A percentile compares a stretch with the other conserved stretches of the same genome.
Conservation (phyloP, 2,113 vertebrate genomes). For the Nothobranchius furzeri region DNA sequence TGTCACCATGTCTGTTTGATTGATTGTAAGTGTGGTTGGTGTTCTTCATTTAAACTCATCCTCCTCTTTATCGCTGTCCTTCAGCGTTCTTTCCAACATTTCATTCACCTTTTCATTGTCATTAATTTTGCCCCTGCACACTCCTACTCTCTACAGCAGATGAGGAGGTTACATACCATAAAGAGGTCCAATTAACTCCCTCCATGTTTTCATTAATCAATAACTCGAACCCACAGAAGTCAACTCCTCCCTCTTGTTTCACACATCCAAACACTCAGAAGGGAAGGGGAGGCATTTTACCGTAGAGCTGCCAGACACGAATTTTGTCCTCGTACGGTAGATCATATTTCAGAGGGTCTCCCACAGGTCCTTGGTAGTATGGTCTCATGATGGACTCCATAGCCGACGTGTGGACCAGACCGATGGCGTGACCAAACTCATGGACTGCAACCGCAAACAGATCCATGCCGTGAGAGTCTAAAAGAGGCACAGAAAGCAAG, state of each 20-base stretch:
- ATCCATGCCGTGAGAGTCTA: constrained; percentile 90
- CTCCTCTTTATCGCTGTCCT: constrained; percentile 8
- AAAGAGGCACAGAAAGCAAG: constrained; percentile 30
- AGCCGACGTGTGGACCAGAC: constrained; percentile 90
- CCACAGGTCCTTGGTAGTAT: constrained; percentile 95
- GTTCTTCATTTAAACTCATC: constrained; percentile 6
- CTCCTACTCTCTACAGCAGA: constrained; percentile 29
- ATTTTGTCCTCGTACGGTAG: constrained; percentile 94
- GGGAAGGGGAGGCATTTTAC: constrained; percentile 68
- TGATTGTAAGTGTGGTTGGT: background rate
- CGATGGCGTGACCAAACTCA: constrained; percentile 96
- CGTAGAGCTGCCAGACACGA: constrained; percentile 94
- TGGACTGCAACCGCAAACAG: constrained; percentile 95
- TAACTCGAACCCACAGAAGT: constrained; percentile 20
- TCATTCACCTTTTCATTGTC: constrained; percentile 24
- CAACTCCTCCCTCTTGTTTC: constrained; percentile 15
- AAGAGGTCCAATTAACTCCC: constrained; percentile 60
- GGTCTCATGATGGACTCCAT: constrained; percentile 94
- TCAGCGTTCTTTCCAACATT: constrained; percentile 15
- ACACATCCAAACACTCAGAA: background rate
- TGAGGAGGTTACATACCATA: constrained; percentile 63
- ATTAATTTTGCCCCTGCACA: constrained; percentile 37
- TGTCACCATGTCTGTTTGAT: background rate
- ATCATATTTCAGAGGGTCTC: constrained; percentile 92
- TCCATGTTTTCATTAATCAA: constrained; percentile 56